A percentile compares a stretch with the other conserved stretches of the same genome.
phyloP scores from a whole-genome alignment of 2,113 vertebrate genomes.

The Mesoclemmys tuberculata region DNA sequence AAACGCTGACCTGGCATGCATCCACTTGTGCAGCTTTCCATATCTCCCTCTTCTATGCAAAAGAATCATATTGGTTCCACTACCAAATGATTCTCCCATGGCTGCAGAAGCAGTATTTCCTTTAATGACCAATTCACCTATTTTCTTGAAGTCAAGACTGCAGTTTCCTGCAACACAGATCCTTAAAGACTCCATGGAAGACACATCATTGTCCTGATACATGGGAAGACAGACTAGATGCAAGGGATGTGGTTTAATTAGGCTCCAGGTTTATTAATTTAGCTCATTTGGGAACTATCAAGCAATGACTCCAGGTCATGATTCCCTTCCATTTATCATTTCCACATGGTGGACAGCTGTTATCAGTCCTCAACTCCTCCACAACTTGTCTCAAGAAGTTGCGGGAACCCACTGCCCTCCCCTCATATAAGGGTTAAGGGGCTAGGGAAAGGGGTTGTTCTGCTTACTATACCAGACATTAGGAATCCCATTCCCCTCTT shows the following conservation, averaged over 20 bases:
- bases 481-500: neutral
- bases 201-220: neutral
- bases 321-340: no score
- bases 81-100: neutral
- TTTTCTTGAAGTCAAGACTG: neutral
- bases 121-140: neutral
- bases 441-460: neutral
- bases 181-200: neutral
- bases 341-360: no score
- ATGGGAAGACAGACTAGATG: no score
- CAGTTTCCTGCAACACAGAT: neutral
- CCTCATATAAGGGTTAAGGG: neutral
- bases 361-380: neutral
- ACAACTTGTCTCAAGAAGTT: neutral
- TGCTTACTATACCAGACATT: neutral
- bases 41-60: neutral
- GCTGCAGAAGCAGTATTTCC: neutral
- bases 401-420: neutral
- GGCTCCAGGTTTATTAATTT: neutral
- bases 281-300: neutral
- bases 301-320: neutral
- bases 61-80: neutral
- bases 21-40: neutral
- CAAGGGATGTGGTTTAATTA: neutral
- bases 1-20: no score